Evolutionary conservation across 1,140 invertebrate species (phyloP).

Genomic region (Pseudomyrmex gracilis): DNA sequence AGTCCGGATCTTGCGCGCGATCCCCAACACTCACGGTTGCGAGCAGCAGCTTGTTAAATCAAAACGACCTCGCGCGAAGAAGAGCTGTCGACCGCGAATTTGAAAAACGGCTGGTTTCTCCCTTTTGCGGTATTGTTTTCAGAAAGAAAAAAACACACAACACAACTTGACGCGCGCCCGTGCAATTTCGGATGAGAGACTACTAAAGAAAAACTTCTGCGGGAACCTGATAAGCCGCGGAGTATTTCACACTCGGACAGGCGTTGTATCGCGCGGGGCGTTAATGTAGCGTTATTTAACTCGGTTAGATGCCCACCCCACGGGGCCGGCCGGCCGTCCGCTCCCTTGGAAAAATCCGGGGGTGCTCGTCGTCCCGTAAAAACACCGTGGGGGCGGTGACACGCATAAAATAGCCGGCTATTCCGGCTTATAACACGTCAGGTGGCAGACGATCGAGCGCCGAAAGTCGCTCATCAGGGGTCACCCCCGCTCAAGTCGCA

Average conservation of each 20-base stretch:
- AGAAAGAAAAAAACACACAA: not conserved
- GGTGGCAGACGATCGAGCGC: slow-evolving; percentile 54
- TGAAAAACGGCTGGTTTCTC: not conserved
- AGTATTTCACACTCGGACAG: slow-evolving; percentile 85
- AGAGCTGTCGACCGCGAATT: not conserved
- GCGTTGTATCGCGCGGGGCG: slow-evolving; percentile 79
- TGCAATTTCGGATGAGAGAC: slow-evolving; percentile 37
- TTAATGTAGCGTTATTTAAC: slow-evolving; percentile 85
- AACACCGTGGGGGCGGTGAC: slow-evolving; percentile 83
- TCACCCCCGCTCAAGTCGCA: not conserved
- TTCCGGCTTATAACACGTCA: slow-evolving; percentile 68
- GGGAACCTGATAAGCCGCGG: slow-evolving; percentile 82
- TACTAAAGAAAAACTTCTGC: slow-evolving; percentile 78
- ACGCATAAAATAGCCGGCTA: slow-evolving; percentile 81
- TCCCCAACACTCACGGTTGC: not conserved
- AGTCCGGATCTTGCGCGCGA: not conserved
- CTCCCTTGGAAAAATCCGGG: slow-evolving; percentile 73
- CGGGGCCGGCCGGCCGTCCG: slow-evolving; percentile 20
- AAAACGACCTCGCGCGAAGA: not conserved
- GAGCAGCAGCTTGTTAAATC: not conserved
- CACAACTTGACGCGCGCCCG: not conserved
- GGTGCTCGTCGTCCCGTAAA: slow-evolving; percentile 84
- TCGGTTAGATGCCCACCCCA: slow-evolving; percentile 79
- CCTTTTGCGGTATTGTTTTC: slow-evolving; percentile 12
- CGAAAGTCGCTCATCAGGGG: slow-evolving; percentile 23